These are phyloP conservation scores for Craniophora ligustri DNA, from an alignment of 2,888 invertebrate species.

Conservation along the genomic window DNA sequence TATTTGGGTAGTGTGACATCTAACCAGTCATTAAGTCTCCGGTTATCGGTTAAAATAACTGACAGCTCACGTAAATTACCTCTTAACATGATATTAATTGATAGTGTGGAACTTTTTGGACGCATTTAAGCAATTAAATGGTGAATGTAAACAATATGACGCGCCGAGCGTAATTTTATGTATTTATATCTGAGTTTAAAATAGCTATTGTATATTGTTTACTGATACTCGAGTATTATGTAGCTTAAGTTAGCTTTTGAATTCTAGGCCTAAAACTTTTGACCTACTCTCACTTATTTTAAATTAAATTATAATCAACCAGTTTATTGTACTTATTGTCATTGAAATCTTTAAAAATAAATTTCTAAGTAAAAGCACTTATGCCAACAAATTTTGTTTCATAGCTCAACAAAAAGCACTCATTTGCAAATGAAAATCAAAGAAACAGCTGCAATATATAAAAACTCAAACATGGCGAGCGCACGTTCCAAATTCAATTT, in stretches of 20 bases:
- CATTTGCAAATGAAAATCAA: conserved; percentile 61
- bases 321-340: too few relatives aligned
- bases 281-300: too few relatives aligned
- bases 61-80: conserved; percentile 77
- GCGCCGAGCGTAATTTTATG: conserved; percentile 40
- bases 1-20: conserved; percentile 63
- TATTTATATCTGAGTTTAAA: conserved; percentile 32
- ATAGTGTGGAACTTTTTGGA: conserved; percentile 57
- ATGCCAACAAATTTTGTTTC: conserved; percentile 10
- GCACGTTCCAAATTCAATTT: conserved; percentile 75
- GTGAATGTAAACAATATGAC: conserved; percentile 57
- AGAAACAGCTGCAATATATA: conserved; percentile 57
- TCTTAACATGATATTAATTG: conserved; percentile 75
- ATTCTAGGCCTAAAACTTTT: too few relatives aligned
- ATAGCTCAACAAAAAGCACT: conserved; percentile 26
- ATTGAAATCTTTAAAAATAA: too few relatives aligned
- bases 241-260: too few relatives aligned
- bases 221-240: too few relatives aligned
- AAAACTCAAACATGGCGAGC: conserved; percentile 57
- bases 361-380: too few relatives aligned
- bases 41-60: conserved; percentile 72
- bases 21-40: conserved; percentile 68
- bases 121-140: conserved; percentile 54
- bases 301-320: too few relatives aligned
- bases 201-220: neutral